These are phyloP conservation scores for Monodelphis domestica DNA, from an alignment of 2,797 vertebrate genomes.

Conservation along the genomic window DNA sequence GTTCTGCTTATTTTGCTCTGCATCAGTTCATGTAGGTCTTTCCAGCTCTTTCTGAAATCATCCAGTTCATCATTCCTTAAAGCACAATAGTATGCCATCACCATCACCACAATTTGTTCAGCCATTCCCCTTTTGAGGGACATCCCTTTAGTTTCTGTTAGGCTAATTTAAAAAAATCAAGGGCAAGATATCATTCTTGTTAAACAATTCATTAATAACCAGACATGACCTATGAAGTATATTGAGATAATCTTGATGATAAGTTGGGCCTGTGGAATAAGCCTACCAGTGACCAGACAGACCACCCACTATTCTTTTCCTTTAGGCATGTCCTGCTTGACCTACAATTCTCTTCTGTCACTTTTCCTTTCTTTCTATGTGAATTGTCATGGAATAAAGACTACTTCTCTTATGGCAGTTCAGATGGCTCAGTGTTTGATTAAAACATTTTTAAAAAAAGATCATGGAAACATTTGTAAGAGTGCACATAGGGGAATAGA, in stretches of 20 bases:
- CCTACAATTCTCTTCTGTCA: background rate
- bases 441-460: background rate
- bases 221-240: background rate
- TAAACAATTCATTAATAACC: background rate
- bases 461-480: background rate
- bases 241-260: background rate
- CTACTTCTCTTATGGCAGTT: background rate
- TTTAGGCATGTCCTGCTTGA: background rate
- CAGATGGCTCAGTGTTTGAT: background rate
- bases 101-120: no score
- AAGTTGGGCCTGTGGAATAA: background rate
- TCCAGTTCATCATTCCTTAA: no score
- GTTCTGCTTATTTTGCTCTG: no score
- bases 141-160: no score
- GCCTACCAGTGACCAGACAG: background rate
- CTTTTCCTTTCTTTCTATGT: background rate
- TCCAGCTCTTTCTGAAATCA: no score
- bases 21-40: no score
- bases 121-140: no score
- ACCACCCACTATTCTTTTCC: background rate
- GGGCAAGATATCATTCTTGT: background rate
- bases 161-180: background rate
- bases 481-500: background rate
- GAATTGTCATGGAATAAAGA: background rate
- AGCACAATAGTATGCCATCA: no score